A percentile compares a stretch with the other conserved stretches of the same genome.
Evolutionary conservation across 2,113 vertebrate genomes (phyloP).

Genomic region (Tetrax tetrax): DNA sequence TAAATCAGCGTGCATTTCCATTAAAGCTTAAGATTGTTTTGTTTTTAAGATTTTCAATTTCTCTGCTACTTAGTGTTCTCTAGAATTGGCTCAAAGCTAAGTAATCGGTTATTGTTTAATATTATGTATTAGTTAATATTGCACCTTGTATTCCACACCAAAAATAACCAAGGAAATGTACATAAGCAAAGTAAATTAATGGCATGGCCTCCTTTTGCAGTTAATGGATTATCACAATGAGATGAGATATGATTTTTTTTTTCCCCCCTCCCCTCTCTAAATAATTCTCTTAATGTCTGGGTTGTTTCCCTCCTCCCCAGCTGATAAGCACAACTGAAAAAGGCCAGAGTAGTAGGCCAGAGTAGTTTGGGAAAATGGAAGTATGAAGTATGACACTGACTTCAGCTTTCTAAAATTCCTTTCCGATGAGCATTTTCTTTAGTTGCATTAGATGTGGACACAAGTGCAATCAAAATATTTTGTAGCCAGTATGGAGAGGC

Average conservation of each 20-base stretch:
- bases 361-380: background rate
- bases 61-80: background rate
- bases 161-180: background rate
- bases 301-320: rapidly evolving
- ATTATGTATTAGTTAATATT: background rate
- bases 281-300: background rate
- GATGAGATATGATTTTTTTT: background rate
- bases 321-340: background rate
- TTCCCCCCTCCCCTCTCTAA: background rate
- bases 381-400: background rate
- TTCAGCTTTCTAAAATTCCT: background rate
- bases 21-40: background rate
- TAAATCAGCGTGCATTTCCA: background rate
- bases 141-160: background rate
- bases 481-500: background rate
- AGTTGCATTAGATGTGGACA: background rate
- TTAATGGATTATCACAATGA: background rate
- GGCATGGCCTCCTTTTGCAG: background rate
- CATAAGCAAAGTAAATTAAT: background rate
- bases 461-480: background rate
- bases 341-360: background rate
- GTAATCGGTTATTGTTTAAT: background rate
- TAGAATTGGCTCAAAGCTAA: background rate
- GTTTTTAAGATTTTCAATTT: background rate
- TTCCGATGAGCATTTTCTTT: background rate